A percentile compares a stretch with the other conserved stretches of the same genome.
These are phyloP conservation scores for Nemurella pictetii DNA, from an alignment of 2,888 invertebrate species.

Conservation along the genomic window DNA sequence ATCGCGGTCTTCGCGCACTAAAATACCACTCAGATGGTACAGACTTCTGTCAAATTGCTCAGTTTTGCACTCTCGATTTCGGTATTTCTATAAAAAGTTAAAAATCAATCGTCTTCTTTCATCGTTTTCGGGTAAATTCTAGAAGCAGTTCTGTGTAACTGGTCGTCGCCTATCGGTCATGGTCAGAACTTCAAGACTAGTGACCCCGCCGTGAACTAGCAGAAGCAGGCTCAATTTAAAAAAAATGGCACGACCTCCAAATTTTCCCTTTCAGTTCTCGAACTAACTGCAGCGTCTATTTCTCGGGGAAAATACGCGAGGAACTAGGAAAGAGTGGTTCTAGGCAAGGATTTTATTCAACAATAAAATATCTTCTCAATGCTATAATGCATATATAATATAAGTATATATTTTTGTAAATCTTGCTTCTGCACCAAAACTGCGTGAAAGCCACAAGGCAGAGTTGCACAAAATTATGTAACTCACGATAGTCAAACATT, in stretches of 20 bases:
- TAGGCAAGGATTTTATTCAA: too few species aligned
- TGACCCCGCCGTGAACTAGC: background rate
- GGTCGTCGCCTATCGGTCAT: conserved; percentile 3
- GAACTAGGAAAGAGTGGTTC: background rate
- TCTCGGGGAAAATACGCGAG: background rate
- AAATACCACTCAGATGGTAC: background rate
- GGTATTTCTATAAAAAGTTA: conserved; percentile 2
- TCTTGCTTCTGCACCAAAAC: background rate
- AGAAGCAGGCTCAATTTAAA: background rate
- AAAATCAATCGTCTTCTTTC: conserved; percentile 19
- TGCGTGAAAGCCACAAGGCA: background rate
- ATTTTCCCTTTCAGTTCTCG: background rate
- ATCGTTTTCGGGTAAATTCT: conserved; percentile 7
- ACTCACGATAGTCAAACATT: background rate
- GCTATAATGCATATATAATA: background rate
- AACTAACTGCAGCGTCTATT: background rate
- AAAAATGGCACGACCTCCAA: background rate
- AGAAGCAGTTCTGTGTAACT: background rate
- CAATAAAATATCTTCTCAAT: too few species aligned
- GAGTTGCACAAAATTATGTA: background rate
- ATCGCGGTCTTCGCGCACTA: background rate
- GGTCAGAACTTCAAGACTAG: conserved; percentile 1
- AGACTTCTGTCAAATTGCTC: background rate
- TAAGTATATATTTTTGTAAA: background rate
- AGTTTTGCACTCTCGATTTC: background rate